These are phyloP conservation scores for Euwallacea fornicatus DNA, from an alignment of 1,140 invertebrate genomes.

Conservation along the genomic window DNA sequence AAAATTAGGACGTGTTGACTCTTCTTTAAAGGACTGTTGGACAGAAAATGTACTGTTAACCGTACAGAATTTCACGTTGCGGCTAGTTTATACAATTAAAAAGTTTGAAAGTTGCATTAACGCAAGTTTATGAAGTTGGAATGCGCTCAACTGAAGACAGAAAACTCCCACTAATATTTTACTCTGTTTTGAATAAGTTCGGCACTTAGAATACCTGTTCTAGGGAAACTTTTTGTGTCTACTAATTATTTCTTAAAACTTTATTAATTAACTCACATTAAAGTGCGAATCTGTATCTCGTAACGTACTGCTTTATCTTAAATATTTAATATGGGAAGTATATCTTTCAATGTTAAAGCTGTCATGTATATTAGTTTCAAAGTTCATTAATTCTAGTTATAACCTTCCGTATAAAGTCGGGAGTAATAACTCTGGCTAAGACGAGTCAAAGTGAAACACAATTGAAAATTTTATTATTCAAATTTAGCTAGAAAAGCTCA, in stretches of 20 bases:
- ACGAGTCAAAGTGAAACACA: no score
- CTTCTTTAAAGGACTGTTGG: slow-evolving; percentile 8
- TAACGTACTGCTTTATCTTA: no score
- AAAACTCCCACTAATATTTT: background rate
- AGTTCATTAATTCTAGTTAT: no score
- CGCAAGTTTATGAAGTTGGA: slow-evolving; percentile 13
- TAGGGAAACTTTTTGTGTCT: background rate
- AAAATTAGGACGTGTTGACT: slow-evolving; percentile 23
- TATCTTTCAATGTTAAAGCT: background rate
- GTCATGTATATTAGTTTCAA: background rate
- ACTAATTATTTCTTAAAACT: background rate
- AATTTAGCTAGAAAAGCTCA: no score
- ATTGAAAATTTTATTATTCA: no score
- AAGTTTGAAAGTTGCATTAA: slow-evolving; percentile 19
- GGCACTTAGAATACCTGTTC: no score
- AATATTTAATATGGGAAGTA: background rate
- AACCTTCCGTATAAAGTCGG: no score
- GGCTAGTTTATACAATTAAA: slow-evolving; percentile 21
- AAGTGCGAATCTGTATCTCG: no score
- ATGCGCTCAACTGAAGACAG: background rate
- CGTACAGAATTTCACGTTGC: background rate
- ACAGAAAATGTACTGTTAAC: slow-evolving; percentile 23
- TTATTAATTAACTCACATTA: background rate
- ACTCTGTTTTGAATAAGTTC: background rate
- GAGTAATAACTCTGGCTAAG: no score